These are phyloP conservation scores for Hippocampus guttulatus DNA, from an alignment of 2,113 vertebrate species.

Conservation along the genomic window DNA sequence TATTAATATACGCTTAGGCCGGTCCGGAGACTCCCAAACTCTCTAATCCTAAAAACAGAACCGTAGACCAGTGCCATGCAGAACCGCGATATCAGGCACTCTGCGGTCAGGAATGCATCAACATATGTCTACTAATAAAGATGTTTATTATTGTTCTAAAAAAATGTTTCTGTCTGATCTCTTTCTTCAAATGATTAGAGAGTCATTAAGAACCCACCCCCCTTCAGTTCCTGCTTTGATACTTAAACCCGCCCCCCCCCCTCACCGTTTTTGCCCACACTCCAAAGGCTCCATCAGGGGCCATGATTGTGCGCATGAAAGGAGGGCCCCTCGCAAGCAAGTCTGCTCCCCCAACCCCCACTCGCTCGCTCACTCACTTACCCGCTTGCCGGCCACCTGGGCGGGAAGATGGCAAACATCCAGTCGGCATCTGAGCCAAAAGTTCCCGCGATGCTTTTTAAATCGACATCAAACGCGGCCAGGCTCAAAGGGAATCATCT, in stretches of 20 bases:
- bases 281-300: slow-evolving; percentile 20
- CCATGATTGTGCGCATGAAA: slow-evolving; percentile 44
- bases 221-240: slow-evolving; percentile 30
- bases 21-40: slow-evolving; percentile 25
- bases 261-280: neutral
- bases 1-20: slow-evolving; percentile 30
- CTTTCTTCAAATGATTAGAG: slow-evolving; percentile 13
- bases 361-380: slow-evolving; percentile 7
- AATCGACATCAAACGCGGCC: neutral
- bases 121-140: slow-evolving; percentile 53
- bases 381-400: slow-evolving; percentile 41
- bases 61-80: slow-evolving; percentile 21
- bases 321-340: slow-evolving; percentile 4
- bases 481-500: neutral
- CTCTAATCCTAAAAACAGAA: slow-evolving; percentile 37
- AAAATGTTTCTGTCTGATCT: neutral
- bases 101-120: slow-evolving; percentile 51
- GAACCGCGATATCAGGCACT: slow-evolving; percentile 25
- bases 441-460: neutral
- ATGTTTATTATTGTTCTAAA: slow-evolving; percentile 52
- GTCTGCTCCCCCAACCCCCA: slow-evolving; percentile 18
- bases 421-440: neutral
- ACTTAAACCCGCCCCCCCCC: slow-evolving; percentile 6
- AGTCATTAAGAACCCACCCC: slow-evolving; percentile 16
- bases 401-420: slow-evolving; percentile 24